Percentiles rank a stretch among this genome's conserved stretches.
Conservation (phyloP, 2,113 vertebrate genomes). For the Malurus alboscapulatus region DNA sequence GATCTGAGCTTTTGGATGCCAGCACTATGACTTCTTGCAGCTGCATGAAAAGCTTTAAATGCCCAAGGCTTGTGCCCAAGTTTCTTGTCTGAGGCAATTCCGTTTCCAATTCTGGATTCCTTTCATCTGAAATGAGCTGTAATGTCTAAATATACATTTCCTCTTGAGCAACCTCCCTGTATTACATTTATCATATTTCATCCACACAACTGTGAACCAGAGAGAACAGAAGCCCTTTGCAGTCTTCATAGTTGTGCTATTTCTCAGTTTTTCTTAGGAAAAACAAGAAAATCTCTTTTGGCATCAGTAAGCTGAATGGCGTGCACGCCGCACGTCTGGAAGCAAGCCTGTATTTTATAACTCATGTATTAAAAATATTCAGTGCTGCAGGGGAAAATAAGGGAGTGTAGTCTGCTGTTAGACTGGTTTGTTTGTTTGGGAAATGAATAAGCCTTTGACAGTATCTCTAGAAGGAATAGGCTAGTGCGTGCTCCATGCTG, state of each 20-base stretch:
- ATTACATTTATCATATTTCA: neutral
- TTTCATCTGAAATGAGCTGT: constrained; percentile 16
- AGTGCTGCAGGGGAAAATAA: constrained; percentile 38
- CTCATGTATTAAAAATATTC: constrained; percentile 10
- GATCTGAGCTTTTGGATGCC: neutral
- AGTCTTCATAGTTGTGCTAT: neutral
- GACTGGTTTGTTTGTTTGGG: constrained; percentile 56
- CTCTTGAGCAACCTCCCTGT: constrained; percentile 22
- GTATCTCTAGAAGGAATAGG: constrained; percentile 43
- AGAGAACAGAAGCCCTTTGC: neutral
- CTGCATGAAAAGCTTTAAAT: neutral
- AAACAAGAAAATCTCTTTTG: constrained; percentile 2
- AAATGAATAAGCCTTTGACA: constrained; percentile 70
- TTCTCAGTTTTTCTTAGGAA: neutral
- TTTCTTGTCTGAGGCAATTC: neutral
- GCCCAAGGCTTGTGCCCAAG: neutral
- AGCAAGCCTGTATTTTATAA: constrained; percentile 33
- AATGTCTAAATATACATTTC: constrained; percentile 16
- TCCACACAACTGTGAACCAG: neutral
- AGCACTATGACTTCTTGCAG: neutral
- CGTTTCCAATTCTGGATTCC: neutral
- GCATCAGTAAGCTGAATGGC: constrained; percentile 49
- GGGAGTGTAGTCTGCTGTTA: constrained; percentile 23
- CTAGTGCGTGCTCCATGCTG: constrained; percentile 12
- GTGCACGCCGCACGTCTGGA: neutral